These are phyloP conservation scores for Haliclystus octoradiatus DNA, from an alignment of 30 jellyfish, hydroid and myxozoan genomes.

Conservation along the genomic window DNA sequence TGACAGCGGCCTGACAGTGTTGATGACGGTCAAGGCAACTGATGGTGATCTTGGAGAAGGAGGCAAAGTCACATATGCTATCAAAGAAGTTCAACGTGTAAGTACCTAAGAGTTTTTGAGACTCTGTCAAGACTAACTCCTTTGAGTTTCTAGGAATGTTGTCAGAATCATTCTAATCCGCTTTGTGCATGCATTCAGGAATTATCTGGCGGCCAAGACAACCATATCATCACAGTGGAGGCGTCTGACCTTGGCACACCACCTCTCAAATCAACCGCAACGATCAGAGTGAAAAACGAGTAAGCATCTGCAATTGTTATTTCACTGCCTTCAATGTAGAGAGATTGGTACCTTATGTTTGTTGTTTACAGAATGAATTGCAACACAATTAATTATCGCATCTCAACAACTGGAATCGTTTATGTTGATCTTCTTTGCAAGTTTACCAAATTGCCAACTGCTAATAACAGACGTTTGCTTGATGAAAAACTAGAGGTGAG, in stretches of 20 bases:
- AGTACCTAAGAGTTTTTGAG: too few relatives aligned
- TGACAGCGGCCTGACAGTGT: neutral
- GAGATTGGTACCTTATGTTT: neutral
- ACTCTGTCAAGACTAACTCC: too few relatives aligned
- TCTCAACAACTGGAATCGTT: neutral
- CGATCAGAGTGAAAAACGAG: constrained; percentile 4
- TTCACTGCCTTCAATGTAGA: neutral
- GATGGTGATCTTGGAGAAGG: constrained; percentile 51
- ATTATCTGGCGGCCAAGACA: neutral
- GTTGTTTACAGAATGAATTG: constrained; percentile 7
- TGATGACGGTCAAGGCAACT: constrained; percentile 29
- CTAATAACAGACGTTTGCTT: neutral
- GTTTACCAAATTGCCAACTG: neutral
- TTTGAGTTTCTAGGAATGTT: neutral
- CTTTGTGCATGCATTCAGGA: neutral
- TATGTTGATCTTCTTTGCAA: neutral
- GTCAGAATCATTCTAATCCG: neutral
- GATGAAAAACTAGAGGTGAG: neutral
- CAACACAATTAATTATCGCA: neutral
- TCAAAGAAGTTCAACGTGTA: neutral
- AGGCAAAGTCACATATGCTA: constrained; percentile 26
- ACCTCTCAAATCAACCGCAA: neutral
- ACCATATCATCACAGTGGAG: constrained; percentile 12
- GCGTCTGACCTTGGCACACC: constrained; percentile 19
- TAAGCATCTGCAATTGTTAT: neutral